Evolutionary conservation across 2,888 invertebrate genomes (phyloP), one percentile per base, ranked within the genome.

Genomic region (Galerucella nymphaeae): DNA sequence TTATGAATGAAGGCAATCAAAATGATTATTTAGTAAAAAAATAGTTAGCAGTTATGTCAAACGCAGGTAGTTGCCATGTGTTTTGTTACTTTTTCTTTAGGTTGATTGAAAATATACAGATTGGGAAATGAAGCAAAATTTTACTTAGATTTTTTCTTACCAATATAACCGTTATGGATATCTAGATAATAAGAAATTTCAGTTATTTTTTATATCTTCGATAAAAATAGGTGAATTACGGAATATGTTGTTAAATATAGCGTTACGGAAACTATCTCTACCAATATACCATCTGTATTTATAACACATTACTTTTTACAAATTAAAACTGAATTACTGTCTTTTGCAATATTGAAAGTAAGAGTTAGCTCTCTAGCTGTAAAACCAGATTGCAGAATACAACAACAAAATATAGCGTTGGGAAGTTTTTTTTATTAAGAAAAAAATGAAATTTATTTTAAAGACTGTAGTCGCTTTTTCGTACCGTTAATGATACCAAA

Each of bases 271-370:
- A 55, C 30, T 53, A 66, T 66, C 18, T 66, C 38, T 23, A 55
- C 38, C 30, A 59, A 41, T 55, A 66, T 5, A 66, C 65, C 65
- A 66, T 66, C 53, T 66, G 65, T 66, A 66, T n/a, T 30, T 30
- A 30, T 30, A 30, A 30, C 4, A 38, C 11, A 66, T 41, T 66
- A 30, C 38, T 53, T 65, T 53, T n/a, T 6, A 59, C 13, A 38
- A 65, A 65, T 65, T 65, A 38, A 55, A 38, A 53, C 38, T 9
- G 41, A 55, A 66, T 66, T 66, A 66, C 55, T 18, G 65, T 55
- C 53, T 66, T 66, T 66, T 66, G 65, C 18, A 55, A 66, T 30
- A 66, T 30, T 16, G 38, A 66, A 66, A 66, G 53, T 55, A 66
- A 66, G 38, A 55, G 41, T 55, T 23, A 23, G 23, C 3, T 23